Evolutionary conservation across 2,797 vertebrate genomes (phyloP), one percentile per base, ranked within the genome.

Genomic region (Sebastes matsubarae): DNA sequence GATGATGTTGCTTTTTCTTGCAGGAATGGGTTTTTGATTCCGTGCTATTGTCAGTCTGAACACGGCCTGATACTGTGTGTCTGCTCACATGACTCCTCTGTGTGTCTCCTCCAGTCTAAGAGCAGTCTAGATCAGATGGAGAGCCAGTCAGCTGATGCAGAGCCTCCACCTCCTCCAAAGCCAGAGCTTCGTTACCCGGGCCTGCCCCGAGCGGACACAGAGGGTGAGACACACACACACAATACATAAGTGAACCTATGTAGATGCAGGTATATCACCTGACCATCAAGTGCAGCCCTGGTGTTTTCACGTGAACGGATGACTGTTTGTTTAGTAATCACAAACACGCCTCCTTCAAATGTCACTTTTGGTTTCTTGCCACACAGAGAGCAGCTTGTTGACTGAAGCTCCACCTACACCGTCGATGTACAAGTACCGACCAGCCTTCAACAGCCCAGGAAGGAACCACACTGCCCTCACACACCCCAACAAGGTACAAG

Each of bases 371-470:
- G 20, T 76, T 67, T 85, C 75, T 79, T 64, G 12, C 14, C 74
- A 34, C 4, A 20, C 95, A 99, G 98, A 98, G 89, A 97, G 96
- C 96, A 96, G 96, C 92, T 92, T 99, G 90, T 91, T 99, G 94
- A 95, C 90, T 87, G 97, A 98, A 75, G 97, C 97, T 87, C 97
- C 97, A 29, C 97, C 97, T 0, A 99, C 97, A 4, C 98, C 98
- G 24, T 97, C 97, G 59, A 97, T 99, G 97, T 99, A 97, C 94
- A 99, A 98, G 95, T 99, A 99, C 85, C 94, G 97, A 80, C 98
- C 97, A 0, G 95, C 97, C 29, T 97, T 96, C 90, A 97, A 94
- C 95, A 98, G 95, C 86, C 97, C 94, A 50, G 97, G 92, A 92
- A 97, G 96, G 78, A 97, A 98, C 91, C 97, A 98, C 87, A 95